Percentiles rank a stretch among this genome's conserved stretches.
phyloP scores from a whole-genome alignment of 2,797 vertebrate species.

The Pteronotus mesoamericanus region DNA sequence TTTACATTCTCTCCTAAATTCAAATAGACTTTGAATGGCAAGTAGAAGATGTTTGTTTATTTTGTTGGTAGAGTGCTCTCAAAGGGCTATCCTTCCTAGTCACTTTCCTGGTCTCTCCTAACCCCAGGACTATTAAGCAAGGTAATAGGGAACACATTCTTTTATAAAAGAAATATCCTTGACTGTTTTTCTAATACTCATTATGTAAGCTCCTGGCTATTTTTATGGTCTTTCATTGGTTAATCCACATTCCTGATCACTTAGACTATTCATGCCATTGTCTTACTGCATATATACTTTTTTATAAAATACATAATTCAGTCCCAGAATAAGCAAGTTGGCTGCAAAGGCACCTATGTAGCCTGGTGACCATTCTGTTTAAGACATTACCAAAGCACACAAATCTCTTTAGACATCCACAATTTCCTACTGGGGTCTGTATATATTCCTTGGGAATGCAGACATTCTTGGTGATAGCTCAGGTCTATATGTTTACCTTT shows the following conservation, averaged over 20 bases:
- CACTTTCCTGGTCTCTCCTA: background rate
- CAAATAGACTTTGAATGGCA: background rate
- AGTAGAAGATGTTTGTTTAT: background rate
- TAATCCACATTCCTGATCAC: background rate
- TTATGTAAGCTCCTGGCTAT: background rate
- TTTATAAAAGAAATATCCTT: background rate
- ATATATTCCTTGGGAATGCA: background rate
- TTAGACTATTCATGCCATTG: background rate
- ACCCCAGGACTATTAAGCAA: background rate
- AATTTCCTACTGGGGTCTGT: background rate
- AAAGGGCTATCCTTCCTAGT: background rate
- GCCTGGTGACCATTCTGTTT: background rate
- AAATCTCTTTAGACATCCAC: background rate
- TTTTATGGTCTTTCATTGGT: background rate
- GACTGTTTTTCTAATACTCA: background rate
- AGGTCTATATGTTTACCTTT: conserved; percentile 12
- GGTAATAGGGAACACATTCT: background rate
- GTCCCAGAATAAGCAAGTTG: background rate
- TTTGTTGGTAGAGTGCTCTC: background rate
- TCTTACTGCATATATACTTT: background rate
- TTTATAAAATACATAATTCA: background rate
- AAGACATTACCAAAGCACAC: background rate
- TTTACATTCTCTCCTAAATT: background rate
- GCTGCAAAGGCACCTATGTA: background rate
- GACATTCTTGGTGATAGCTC: background rate